Conservation (phyloP, 2,113 vertebrate species). For the Mandrillus leucophaeus region DNA sequence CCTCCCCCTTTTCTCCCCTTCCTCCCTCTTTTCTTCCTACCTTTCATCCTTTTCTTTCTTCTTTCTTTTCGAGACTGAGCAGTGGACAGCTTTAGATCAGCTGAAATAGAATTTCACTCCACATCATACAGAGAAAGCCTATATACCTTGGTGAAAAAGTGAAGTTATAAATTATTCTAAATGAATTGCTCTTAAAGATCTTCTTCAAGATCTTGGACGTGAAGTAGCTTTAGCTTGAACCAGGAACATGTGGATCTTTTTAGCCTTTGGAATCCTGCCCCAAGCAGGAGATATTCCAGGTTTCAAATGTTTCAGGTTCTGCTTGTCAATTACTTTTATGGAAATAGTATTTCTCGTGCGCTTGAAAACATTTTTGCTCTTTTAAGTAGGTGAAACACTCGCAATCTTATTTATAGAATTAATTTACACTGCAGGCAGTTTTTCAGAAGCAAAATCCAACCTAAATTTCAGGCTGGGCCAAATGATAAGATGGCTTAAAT, state of each 20-base stretch:
- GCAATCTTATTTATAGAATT: constrained; percentile 6
- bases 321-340: neutral
- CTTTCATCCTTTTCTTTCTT: too few relatives aligned
- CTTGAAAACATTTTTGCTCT: neutral
- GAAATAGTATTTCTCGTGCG: neutral
- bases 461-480: neutral
- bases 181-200: neutral
- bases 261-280: neutral
- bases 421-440: neutral
- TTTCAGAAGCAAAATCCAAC: neutral
- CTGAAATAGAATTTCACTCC: neutral
- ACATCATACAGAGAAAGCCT: neutral
- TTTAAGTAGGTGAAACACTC: neutral
- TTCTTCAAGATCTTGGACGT: neutral
- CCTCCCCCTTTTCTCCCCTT: neutral
- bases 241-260: neutral
- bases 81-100: neutral
- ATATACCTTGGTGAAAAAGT: neutral
- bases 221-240: neutral
- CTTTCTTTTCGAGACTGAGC: neutral
- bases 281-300: neutral
- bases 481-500: neutral
- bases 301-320: neutral
- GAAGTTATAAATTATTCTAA: neutral
- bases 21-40: rapidly evolving